These are phyloP conservation scores for Papilio polytes DNA, from an alignment of 1,140 invertebrate species.

Conservation along the genomic window DNA sequence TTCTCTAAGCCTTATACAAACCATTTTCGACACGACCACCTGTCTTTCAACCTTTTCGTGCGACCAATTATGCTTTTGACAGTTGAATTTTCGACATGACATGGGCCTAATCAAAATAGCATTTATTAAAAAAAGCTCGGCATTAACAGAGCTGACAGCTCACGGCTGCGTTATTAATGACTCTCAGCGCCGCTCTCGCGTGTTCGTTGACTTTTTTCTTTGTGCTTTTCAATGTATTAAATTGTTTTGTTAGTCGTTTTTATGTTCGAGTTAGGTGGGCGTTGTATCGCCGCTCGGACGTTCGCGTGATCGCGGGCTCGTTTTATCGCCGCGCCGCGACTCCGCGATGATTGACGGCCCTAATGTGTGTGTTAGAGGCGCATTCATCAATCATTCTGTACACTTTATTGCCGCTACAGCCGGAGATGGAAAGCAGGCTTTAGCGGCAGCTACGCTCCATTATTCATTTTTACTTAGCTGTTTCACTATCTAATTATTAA, in stretches of 20 bases:
- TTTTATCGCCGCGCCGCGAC: slow-evolving; percentile 62
- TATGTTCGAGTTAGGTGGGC: slow-evolving; percentile 62
- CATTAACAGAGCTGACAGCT: slow-evolving; percentile 80
- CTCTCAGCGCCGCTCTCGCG: slow-evolving; percentile 55
- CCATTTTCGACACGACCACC: slow-evolving; percentile 65
- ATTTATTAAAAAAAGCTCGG: slow-evolving; percentile 82
- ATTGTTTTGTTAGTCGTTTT: slow-evolving; percentile 72
- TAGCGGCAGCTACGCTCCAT: slow-evolving; percentile 49
- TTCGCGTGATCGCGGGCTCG: slow-evolving; percentile 69
- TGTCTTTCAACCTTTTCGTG: slow-evolving; percentile 72
- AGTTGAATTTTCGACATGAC: slow-evolving; percentile 84
- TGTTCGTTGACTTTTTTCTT: slow-evolving; percentile 61
- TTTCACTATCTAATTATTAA: slow-evolving; percentile 57
- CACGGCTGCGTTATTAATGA: slow-evolving; percentile 81
- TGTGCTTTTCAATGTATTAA: slow-evolving; percentile 74
- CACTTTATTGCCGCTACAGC: slow-evolving; percentile 65
- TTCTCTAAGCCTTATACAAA: slow-evolving; percentile 34
- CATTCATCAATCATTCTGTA: slow-evolving; percentile 76
- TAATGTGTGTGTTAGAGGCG: slow-evolving; percentile 74
- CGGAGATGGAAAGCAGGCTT: slow-evolving; percentile 60
- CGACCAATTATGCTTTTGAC: slow-evolving; percentile 84
- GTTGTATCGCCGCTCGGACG: slow-evolving; percentile 48
- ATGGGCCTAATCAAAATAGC: slow-evolving; percentile 85
- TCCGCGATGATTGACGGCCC: slow-evolving; percentile 74
- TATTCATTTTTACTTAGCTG: slow-evolving; percentile 58